Conservation (phyloP, 2,888 invertebrate species). For the Euplexia lucipara region DNA sequence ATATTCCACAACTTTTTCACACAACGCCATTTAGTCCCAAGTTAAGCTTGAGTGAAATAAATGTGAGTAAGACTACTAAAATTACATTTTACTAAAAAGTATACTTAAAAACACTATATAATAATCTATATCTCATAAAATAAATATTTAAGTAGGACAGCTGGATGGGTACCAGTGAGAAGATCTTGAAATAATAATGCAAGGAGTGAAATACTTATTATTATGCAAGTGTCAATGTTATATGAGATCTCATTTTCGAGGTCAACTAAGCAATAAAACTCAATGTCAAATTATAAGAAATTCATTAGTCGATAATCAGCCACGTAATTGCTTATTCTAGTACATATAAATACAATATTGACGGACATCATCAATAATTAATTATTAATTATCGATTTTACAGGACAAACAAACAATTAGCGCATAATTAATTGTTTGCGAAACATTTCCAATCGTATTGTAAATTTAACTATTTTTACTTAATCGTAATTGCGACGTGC, state of each 20-base stretch:
- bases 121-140: no score
- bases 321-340: slow-evolving; percentile 3
- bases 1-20: no score
- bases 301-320: neutral
- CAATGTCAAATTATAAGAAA: slow-evolving; percentile 3
- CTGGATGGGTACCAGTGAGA: no score
- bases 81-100: no score
- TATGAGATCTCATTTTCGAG: neutral
- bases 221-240: neutral
- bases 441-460: neutral
- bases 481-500: neutral
- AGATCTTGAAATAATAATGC: no score
- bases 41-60: no score
- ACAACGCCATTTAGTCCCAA: no score
- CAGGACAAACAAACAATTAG: slow-evolving; percentile 10
- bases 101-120: no score
- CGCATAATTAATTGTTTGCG: neutral
- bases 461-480: neutral
- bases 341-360: neutral
- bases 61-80: no score
- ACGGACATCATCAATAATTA: neutral
- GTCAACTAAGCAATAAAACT: neutral
- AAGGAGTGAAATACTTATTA: neutral
- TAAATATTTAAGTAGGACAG: no score
- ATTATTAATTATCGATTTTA: neutral